Evolutionary conservation across 1,140 invertebrate genomes (phyloP).

Genomic region (Drosophila sturtevanti): DNA sequence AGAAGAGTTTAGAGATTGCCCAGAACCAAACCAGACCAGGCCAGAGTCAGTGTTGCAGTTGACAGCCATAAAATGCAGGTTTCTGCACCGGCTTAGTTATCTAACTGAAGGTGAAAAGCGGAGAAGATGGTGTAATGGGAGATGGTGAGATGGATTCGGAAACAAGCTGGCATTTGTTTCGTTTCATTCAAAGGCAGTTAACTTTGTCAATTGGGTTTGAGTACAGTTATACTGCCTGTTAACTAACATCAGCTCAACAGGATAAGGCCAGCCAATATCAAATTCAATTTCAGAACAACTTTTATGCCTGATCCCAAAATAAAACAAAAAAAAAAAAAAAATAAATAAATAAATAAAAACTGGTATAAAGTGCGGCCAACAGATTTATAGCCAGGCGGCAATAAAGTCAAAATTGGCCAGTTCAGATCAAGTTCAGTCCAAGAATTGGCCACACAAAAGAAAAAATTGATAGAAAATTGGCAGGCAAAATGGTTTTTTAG

Average conservation of each 20-base stretch:
- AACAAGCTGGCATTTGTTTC: conserved; percentile 50
- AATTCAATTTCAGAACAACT: conserved; percentile 44
- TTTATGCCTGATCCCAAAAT: conserved; percentile 4
- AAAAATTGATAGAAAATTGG: conserved; percentile 76
- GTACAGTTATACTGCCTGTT: conserved; percentile 59
- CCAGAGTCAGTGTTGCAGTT: conserved; percentile 48
- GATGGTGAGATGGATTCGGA: conserved; percentile 21
- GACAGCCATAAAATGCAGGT: conserved; percentile 78
- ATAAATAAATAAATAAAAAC: too few relatives aligned
- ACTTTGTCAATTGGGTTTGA: conserved; percentile 29
- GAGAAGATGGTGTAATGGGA: conserved; percentile 10
- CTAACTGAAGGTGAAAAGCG: conserved; percentile 6
- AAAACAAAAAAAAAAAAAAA: neutral
- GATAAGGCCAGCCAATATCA: conserved; percentile 21
- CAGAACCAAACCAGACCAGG: neutral
- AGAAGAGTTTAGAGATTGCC: conserved; percentile 8
- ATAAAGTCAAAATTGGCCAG: conserved; percentile 48
- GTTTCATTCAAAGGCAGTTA: conserved; percentile 34
- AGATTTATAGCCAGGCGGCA: conserved; percentile 41
- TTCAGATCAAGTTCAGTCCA: conserved; percentile 39
- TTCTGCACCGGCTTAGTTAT: conserved; percentile 31
- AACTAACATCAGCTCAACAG: conserved; percentile 48
- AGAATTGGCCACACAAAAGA: conserved; percentile 45
- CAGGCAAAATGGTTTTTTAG: conserved; percentile 66
- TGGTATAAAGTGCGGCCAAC: conserved; percentile 17